Conservation (phyloP, 2,113 vertebrate species). For the Calonectris borealis region DNA sequence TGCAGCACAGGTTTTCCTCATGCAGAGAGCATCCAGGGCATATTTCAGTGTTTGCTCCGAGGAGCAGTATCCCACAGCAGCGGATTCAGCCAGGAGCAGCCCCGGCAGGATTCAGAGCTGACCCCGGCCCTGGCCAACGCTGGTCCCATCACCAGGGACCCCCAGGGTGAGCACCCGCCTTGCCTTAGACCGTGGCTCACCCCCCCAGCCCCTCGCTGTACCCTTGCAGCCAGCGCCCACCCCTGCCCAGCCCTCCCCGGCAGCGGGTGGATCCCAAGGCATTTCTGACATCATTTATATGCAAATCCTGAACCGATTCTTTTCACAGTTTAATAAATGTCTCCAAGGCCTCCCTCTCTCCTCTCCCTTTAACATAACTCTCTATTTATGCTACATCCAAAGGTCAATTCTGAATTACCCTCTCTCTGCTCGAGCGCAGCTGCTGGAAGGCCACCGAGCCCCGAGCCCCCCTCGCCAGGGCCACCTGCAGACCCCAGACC, state of each 20-base stretch:
- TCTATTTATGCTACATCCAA: background rate
- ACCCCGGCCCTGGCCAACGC: accelerated
- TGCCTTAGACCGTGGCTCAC: accelerated
- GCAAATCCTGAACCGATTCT: background rate
- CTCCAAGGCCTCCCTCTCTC: background rate
- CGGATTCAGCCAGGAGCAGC: background rate
- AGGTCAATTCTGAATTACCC: background rate
- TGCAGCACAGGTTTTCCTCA: accelerated
- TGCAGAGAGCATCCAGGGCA: accelerated
- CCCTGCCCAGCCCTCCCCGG: background rate
- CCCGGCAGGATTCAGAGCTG: background rate
- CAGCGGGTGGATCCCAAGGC: background rate
- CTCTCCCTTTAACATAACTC: background rate
- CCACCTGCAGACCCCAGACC: background rate
- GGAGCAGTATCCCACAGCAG: background rate
- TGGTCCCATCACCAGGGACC: background rate
- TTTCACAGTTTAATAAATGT: background rate
- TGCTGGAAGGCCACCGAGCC: background rate
- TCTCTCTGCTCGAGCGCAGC: background rate
- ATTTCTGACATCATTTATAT: background rate
- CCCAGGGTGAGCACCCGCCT: accelerated
- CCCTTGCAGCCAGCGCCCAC: background rate
- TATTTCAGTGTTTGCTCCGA: accelerated
- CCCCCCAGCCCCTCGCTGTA: background rate
- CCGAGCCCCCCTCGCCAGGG: background rate